phyloP scores from a whole-genome alignment of 2,797 vertebrate species.

The Poecile montanus region DNA sequence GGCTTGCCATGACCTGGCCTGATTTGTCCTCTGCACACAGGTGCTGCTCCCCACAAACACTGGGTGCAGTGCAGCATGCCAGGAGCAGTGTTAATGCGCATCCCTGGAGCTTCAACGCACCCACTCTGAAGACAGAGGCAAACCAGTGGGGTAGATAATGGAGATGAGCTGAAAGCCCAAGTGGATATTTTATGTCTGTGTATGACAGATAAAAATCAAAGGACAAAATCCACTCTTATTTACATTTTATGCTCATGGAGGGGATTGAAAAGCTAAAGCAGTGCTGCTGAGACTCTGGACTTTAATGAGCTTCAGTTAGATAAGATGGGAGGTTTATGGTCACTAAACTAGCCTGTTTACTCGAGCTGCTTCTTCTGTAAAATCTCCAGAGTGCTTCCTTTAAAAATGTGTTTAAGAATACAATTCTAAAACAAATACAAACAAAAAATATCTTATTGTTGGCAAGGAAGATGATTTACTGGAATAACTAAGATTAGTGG shows the following conservation, averaged over 20 bases:
- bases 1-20: neutral
- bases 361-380: neutral
- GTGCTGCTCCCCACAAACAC: neutral
- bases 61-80: neutral
- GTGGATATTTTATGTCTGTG: neutral
- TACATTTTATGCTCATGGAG: neutral
- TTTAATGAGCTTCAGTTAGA: neutral
- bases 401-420: neutral
- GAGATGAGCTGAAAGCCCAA: neutral
- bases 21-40: neutral
- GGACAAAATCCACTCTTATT: neutral
- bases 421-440: neutral
- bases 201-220: neutral
- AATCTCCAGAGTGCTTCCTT: neutral
- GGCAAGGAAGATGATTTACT: neutral
- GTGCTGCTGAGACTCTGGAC: neutral
- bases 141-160: neutral
- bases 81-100: rapidly evolving
- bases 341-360: neutral
- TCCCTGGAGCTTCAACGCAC: neutral
- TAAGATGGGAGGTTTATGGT: neutral
- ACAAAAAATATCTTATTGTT: neutral
- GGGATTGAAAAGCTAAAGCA: neutral
- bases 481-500: neutral
- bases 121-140: neutral